Evolutionary conservation across 2,797 vertebrate species (phyloP).

Genomic region (Dicrostonyx torquatus): DNA sequence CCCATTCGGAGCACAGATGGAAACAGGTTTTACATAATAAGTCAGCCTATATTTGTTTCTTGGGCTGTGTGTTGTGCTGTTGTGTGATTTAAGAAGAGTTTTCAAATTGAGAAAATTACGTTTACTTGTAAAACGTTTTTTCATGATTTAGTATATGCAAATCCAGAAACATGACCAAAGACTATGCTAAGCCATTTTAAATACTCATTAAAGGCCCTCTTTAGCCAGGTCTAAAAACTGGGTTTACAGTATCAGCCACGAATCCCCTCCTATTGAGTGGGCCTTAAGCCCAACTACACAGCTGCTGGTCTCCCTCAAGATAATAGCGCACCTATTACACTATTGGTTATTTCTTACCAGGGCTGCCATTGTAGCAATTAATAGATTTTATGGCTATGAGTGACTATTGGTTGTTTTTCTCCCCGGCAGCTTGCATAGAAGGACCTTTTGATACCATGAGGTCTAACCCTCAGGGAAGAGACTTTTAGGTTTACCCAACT

Average conservation of each 20-base stretch:
- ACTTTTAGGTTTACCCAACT: neutral
- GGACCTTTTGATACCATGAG: neutral
- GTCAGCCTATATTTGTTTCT: neutral
- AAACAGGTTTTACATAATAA: neutral
- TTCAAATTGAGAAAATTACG: neutral
- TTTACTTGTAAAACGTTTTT: neutral
- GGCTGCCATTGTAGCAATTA: neutral
- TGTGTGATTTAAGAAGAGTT: neutral
- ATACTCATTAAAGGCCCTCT: neutral
- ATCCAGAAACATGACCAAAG: neutral
- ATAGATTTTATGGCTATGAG: neutral
- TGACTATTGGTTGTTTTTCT: neutral
- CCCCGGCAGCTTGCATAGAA: neutral
- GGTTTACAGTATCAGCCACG: neutral
- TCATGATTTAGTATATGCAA: constrained; percentile 26
- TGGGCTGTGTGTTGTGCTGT: neutral
- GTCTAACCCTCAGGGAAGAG: neutral
- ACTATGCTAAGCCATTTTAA: neutral
- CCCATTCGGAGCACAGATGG: neutral
- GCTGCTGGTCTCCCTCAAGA: neutral
- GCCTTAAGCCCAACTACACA: neutral
- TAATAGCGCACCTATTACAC: neutral
- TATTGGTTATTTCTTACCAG: neutral
- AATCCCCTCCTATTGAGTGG: neutral
- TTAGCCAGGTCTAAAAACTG: neutral